Base-by-base conservation (phyloP, 2,888 invertebrate genomes). In the Leptinotarsa peninsularis region DNA sequence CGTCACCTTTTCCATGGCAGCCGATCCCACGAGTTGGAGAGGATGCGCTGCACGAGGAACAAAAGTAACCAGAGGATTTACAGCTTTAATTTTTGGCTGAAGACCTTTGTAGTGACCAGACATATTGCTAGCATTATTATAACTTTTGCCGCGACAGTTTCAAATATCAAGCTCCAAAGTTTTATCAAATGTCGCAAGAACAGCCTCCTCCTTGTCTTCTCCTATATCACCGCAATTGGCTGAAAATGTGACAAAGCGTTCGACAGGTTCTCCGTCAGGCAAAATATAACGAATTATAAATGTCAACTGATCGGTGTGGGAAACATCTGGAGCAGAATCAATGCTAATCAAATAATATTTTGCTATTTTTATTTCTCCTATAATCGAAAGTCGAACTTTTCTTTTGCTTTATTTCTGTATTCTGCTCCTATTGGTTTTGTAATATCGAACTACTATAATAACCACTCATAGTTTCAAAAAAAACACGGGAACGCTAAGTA, bases 321-420 rank as follows among this genome's bases (percentile, higher is more conserved):
- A 50, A 50, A 50, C 1, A 14, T 50, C 50, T 50, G 14, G 18
- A 60, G 60, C 21, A 60, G 60, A 60, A n/a, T 60, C 60, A 60
- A 60, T 60, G 21, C 60, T 18, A 60, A 21, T 60, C 14, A n/a
- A 60, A 60, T 21, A 60, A 60, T 60, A 60, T n/a, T 60, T 60
- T 60, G 60, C 18, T 5, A 5, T 27, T 27, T 27, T 27, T 27
- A 27, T 5, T 27, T 27, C 27, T 27, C 27, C 27, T 27, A 27
- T 27, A 27, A 27, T 27, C 27, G 27, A 27, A 27, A 27, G 27
- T 27, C 27, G 4, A 18, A 18, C 18, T 18, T 18, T 18, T 18
- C 18, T 18, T 18, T 18, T 18, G 18, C 18, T 18, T 18, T 18
- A 18, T 18, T 18, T 18, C 18, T 18, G 18, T 27, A 27, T 27